Evolutionary conservation across 2,113 vertebrate species (phyloP).

Genomic region (Gopherus evgoodei): DNA sequence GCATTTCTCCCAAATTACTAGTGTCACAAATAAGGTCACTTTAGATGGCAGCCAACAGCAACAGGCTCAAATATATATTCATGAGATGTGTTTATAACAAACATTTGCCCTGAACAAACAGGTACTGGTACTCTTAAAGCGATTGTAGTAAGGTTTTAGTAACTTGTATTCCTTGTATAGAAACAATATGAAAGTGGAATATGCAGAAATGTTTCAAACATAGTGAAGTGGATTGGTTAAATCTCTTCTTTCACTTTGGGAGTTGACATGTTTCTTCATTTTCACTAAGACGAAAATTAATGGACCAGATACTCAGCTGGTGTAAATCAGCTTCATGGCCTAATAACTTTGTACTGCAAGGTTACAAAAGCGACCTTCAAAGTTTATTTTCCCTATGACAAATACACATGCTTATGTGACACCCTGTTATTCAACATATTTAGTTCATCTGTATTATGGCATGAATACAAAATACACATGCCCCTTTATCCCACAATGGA

Average conservation of each 20-base stretch:
- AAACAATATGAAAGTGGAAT: neutral
- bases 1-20: neutral
- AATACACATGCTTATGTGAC: neutral
- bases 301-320: neutral
- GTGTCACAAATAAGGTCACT: neutral
- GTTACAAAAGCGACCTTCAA: neutral
- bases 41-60: neutral
- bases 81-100: neutral
- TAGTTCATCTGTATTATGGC: neutral
- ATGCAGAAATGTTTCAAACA: constrained; percentile 14
- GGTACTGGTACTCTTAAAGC: neutral
- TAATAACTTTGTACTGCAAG: neutral
- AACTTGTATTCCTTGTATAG: neutral
- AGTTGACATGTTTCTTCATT: constrained; percentile 13
- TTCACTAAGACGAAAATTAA: constrained; percentile 23
- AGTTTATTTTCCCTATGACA: neutral
- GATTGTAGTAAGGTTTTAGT: neutral
- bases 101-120: constrained; percentile 19
- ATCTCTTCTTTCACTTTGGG: neutral
- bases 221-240: constrained; percentile 21
- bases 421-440: neutral
- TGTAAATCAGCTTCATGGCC: constrained; percentile 3
- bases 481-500: neutral
- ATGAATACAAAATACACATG: neutral
- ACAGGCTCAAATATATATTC: neutral